These are phyloP conservation scores for Macroramphosus scolopax DNA, from an alignment of 2,797 vertebrate species.

Conservation along the genomic window DNA sequence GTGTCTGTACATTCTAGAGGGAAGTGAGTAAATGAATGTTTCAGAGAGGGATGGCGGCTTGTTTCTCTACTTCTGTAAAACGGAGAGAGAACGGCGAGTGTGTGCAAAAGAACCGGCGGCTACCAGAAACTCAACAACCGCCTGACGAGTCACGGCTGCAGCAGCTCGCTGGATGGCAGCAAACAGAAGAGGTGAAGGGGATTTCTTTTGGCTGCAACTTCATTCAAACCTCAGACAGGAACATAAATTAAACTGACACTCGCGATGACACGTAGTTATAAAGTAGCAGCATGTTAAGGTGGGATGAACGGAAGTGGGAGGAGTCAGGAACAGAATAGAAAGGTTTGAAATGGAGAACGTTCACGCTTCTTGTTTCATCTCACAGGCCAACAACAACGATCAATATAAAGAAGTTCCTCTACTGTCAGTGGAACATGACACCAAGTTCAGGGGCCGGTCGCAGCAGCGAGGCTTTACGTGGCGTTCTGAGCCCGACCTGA, in stretches of 20 bases:
- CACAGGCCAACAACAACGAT: too few species aligned
- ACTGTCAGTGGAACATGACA: too few species aligned
- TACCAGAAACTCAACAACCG: conserved; percentile 3
- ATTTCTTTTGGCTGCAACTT: conserved; percentile 42
- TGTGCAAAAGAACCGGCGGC: conserved; percentile 35
- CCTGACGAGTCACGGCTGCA: conserved; percentile 15
- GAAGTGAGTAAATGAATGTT: conserved; percentile 31
- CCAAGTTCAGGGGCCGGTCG: too few species aligned
- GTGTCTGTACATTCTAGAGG: conserved; percentile 50
- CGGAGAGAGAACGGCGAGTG: conserved; percentile 31
- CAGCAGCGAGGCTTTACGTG: too few species aligned
- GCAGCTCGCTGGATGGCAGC: not conserved
- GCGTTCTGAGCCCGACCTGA: too few species aligned
- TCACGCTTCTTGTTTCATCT: too few species aligned
- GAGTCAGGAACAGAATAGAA: too few species aligned
- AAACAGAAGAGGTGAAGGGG: conserved; percentile 22
- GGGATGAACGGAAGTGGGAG: too few species aligned
- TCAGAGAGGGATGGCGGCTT: conserved; percentile 24
- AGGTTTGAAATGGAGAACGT: too few species aligned
- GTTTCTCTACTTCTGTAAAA: conserved; percentile 34
- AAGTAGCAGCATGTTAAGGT: too few species aligned
- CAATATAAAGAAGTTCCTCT: too few species aligned
- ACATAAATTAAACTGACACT: conserved; percentile 36
- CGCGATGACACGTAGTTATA: too few species aligned
- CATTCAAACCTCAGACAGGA: conserved; percentile 29